Evolutionary conservation across 2,797 vertebrate genomes (phyloP).

Genomic region (Petrocephalus sullivani): DNA sequence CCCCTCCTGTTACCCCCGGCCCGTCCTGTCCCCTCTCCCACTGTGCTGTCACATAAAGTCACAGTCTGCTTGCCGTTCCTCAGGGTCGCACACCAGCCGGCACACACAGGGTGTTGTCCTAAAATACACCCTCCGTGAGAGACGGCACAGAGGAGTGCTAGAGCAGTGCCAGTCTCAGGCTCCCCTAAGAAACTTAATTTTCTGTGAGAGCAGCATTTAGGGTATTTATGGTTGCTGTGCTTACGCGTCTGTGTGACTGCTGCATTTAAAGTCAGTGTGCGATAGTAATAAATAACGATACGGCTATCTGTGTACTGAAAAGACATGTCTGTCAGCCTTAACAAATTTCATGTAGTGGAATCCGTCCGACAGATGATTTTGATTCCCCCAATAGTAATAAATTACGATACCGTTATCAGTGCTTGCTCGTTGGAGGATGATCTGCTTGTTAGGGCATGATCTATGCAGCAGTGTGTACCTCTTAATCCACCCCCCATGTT

Average conservation of each 20-base stretch:
- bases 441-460: conserved; percentile 26
- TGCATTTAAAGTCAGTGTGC: neutral
- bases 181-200: neutral
- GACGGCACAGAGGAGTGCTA: conserved; percentile 33
- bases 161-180: neutral
- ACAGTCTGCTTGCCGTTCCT: conserved; percentile 36
- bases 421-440: conserved; percentile 24
- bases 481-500: conserved; percentile 21
- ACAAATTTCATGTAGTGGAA: neutral
- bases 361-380: neutral
- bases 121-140: conserved; percentile 60
- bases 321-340: too few species aligned
- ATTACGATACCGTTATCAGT: conserved; percentile 27
- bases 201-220: neutral
- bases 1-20: too few species aligned
- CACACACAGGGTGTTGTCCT: conserved; percentile 51
- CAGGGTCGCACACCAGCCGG: conserved; percentile 45
- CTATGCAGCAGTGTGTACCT: conserved; percentile 23
- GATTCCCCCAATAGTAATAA: neutral
- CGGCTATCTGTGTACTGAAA: conserved; percentile 19
- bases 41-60: conserved; percentile 21
- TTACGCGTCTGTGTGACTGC: neutral
- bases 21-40: neutral
- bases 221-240: neutral
- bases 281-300: neutral